phyloP scores from a whole-genome alignment of 2,113 vertebrate genomes.

The Macrotis lagotis region DNA sequence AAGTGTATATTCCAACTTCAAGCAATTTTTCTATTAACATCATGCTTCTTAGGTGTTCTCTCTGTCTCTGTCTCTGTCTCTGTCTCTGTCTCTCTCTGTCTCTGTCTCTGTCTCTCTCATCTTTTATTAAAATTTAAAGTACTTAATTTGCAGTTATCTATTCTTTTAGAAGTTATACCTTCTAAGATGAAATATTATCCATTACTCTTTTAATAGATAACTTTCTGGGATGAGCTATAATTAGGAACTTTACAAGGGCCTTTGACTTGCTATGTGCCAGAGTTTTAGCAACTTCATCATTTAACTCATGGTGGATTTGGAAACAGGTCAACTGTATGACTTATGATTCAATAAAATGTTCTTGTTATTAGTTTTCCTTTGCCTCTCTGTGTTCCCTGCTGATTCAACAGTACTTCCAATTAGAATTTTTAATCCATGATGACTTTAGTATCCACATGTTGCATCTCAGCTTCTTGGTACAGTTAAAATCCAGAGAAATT shows the following conservation, averaged over 20 bases:
- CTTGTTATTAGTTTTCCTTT: constrained; percentile 75
- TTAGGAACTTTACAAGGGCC: neutral
- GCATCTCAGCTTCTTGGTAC: constrained; percentile 35
- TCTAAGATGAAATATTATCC: neutral
- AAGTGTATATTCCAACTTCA: no score
- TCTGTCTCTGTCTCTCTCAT: neutral
- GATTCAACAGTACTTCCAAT: constrained; percentile 66
- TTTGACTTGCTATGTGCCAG: constrained; percentile 65
- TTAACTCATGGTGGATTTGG: constrained; percentile 56
- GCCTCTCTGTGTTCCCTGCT: constrained; percentile 57
- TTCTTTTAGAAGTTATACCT: neutral
- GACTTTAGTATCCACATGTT: constrained; percentile 43
- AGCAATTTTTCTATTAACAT: no score
- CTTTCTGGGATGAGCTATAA: constrained; percentile 47
- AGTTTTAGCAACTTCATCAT: constrained; percentile 53
- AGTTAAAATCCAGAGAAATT: constrained; percentile 27
- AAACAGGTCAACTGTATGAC: constrained; percentile 72
- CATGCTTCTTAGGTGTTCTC: no score
- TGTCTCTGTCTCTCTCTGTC: neutral
- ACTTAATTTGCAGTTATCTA: neutral
- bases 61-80: neutral
- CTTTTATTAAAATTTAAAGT: neutral
- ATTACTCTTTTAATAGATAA: constrained; percentile 31
- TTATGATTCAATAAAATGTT: constrained; percentile 76
- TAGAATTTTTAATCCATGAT: constrained; percentile 70